Evolutionary conservation across 2,113 vertebrate genomes (phyloP), one percentile per base, ranked within the genome.

Genomic region (Echinops telfairi): DNA sequence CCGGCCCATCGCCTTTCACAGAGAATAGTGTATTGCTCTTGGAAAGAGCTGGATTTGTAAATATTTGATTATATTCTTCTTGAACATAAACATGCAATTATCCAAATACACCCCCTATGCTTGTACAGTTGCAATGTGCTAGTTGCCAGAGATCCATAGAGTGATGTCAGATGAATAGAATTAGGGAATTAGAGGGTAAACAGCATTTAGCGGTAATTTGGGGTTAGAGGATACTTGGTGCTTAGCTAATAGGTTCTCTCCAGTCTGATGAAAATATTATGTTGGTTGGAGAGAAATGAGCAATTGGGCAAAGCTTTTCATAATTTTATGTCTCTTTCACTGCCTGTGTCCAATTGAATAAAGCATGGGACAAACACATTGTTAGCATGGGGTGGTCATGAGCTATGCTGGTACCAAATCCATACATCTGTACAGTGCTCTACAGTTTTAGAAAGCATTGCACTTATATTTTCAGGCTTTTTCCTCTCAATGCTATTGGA

Each of bases 1-100:
- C 33, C 88, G 91, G 73, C 80, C 75, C 47, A 29, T 86, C 36
- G 78, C 94, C 82, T 95, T 89, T 94, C 88, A 92, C 79, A 81
- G 15, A 86, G 91, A 95, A 94, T 53, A 82, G 88, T 89, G n/a
- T 88, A 82, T 95, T 94, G 33, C 70, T 92, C 89, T 90, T 93
- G 97, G 94, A 96, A 95, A 95, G 57, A 96, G 43, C 89, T 92
- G 88, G 33, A 90, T 97, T 94, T 97, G 94, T 97, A 98, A 98
- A 98, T 97, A 97, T 90, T 97, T 95, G 92, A 96, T 97, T 97
- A 91, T 47, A 86, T 93, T 92, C 83, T 80, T 96, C 93, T 97
- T 94, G 85, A 95, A 95, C 89, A 95, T 88, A 97, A 97, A 96
- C 95, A 96, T 94, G 78, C 71, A 97, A 95, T 98, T 98, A 98